Evolutionary conservation across 2,797 vertebrate genomes (phyloP), one percentile per base, ranked within the genome.

Genomic region (Gadopsis marmoratus): DNA sequence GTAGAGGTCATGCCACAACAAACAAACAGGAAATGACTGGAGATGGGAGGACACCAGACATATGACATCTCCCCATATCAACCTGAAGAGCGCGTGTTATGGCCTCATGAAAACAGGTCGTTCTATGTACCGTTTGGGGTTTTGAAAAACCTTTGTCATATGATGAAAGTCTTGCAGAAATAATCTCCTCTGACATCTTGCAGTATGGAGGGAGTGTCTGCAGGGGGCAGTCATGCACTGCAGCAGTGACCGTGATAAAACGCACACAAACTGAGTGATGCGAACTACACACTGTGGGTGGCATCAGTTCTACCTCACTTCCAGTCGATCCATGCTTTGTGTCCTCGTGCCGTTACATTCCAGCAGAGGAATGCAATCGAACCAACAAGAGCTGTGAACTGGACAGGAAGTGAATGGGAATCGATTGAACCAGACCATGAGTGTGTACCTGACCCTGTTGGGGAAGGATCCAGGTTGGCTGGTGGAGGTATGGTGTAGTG

Each of bases 181-280:
- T 16, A 29, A 1, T 71, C 5, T 51, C 0, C 12, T 62, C 19
- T 69, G 53, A 59, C 21, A 2, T 60, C 35, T 58, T 89, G 88
- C 35, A 90, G 82, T 90, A 75, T 68, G 69, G 19, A 23, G 56
- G 48, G 56, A 78, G 75, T 74, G 87, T 23, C 91, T 89, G 86
- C 73, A 91, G 92, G 88, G 89, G 93, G 91, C 93, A 92, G 89
- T 87, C 90, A 87, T 89, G 91, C 91, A 83, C 89, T 33, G 53
- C 79, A 79, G 84, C 82, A 86, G 86, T 89, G 86, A 91, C 73
- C 61, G 83, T 81, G 82, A 82, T 39, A 62, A 55, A 85, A 86
- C 55, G 62, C 50, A 84, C 82, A 87, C 81, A 88, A 26, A 86
- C 76, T 7, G 35, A 85, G 84, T 83, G 88, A 86, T 19, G 33